Evolutionary conservation across 2,113 vertebrate species (phyloP), one percentile per base, ranked within the genome.

Genomic region (Circaetus gallicus): DNA sequence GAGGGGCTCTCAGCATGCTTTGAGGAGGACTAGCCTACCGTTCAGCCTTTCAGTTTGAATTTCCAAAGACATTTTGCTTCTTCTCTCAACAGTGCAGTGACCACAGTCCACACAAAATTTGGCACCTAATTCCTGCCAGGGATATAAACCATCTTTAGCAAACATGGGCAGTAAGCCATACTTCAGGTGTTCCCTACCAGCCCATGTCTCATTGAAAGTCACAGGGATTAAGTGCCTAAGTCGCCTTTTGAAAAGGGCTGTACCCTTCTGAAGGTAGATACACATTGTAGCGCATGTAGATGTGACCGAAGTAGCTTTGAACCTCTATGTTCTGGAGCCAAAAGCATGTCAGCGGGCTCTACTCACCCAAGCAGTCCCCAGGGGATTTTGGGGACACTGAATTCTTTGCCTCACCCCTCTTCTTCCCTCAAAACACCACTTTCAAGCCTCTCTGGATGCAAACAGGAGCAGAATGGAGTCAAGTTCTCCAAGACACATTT

Each of bases 281-380:
- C 3, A 8, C 52, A n/a, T 26, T 8, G 0, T 1, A 53, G 50
- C 0, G 5, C 61, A 47, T 0, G 0, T 3, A 74, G 78, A 34
- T 8, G 10, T 2, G 2, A 38, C 26, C 4, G 2, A 62, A 78
- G 56, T 1, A 67, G 32, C 86, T 72, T 55, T 56, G 62, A 93
- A 52, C 16, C 28, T 52, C 56, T 58, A 55, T 0, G 0, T 26
- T n/a, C 59, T 25, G 43, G 55, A 80, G 79, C 29, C 55, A 61
- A 91, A 73, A 76, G 42, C 16, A 24, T 2, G 15, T 79, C 74
- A 87, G 56, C 1, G 7, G 38, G 49, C 28, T 86, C 38, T 49
- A 66, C 31, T 49, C n/a, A 70, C 19, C 19, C 69, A 58, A 45
- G 67, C 4, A 8, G 12, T 13, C 29, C 47, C 38, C 15, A 0